Base-by-base conservation (phyloP, 2,888 invertebrate species). In the Monopis laevigella region DNA sequence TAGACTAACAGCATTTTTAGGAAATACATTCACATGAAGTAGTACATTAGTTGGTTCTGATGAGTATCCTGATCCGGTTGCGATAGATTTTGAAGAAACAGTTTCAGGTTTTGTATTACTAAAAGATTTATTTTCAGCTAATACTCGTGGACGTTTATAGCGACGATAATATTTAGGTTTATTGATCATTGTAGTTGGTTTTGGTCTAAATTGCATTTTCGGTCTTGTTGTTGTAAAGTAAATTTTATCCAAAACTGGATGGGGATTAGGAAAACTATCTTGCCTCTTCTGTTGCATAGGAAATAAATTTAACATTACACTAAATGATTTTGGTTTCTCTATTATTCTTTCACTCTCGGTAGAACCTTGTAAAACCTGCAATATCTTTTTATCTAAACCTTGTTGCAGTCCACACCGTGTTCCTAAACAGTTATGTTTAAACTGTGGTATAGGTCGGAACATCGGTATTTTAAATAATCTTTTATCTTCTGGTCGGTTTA, bases 21-120 rank as follows among this genome's bases (percentile, higher is more conserved):
- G 84, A 53, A 84, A 87, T 6, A 88, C 63, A 62, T 88, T 87
- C n/a, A 88, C 62, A 45, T 87, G 86, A 3, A 88, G 78, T 50
- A 87, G 72, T 72, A 87, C 84, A 53, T 86, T 86, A 28, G 83
- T 19, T 13, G 10, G 78, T 51, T 47, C 70, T 5, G 50, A 47
- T 10, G 52, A 51, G 2, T 50, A 44, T 3, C 11, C 21, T 11
- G 19, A 21, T 2, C 11, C 10, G 6, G 36, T 11, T 12, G 6
- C 21, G 12, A 14, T 18, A 7, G 2, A 3, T n/a, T 11, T 16
- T 12, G 21, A 13, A 21, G 21, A 36, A 3, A 11, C 21, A 5
- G 6, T 19, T n/a, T n/a, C n/a, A n/a, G n/a, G n/a, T n/a, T n/a
- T n/a, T n/a, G n/a, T n/a, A n/a, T n/a, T n/a, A n/a, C n/a, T n/a